Base-by-base conservation (phyloP, 2,888 invertebrate species). In the Meganola albula region DNA sequence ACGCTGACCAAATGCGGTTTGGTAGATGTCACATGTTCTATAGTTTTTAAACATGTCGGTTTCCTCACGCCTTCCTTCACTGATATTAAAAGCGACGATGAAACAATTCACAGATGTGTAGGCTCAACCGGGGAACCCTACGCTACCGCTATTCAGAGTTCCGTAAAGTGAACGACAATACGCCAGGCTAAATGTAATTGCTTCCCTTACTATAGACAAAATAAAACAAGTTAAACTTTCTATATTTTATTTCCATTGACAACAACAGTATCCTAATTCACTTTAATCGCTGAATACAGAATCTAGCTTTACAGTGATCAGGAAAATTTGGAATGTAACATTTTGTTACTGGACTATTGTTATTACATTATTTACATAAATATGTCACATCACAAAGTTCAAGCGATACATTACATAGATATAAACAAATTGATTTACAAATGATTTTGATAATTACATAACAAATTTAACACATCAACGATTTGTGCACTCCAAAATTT, bases 231-330 rank as follows among this genome's bases (percentile, higher is more conserved):
- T 34, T 10, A 46, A 50, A 74, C 75, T 73, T 78, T 74, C 78
- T 78, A 79, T 78, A 74, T 64, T 71, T 80, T 77, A 77, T 75
- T 80, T 76, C 74, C 75, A 74, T 75, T 74, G 71, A 77, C 74
- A 77, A 82, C 77, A 80, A 79, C 77, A 78, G 66, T 67, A 69
- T 71, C 73, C 68, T 73, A 68, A 67, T 70, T 71, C 75, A 76
- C 74, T 65, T 64, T 48, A 58, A 18, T 40, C 53, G 62, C 62
- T 56, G 65, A 63, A 61, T 57, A 62, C 55, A 65, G 44, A 49
- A 58, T 55, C 53, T 59, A 65, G 58, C 60, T 45, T 56, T 37
- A 27, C 47, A 67, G 67, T 63, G 65, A 72, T 70, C 42, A 62
- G 57, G 58, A 48, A 34, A 57, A 71, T 70, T 71, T 80, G 83